Evolutionary conservation across 2,888 invertebrate species (phyloP).

Genomic region (Suillia variegata): DNA sequence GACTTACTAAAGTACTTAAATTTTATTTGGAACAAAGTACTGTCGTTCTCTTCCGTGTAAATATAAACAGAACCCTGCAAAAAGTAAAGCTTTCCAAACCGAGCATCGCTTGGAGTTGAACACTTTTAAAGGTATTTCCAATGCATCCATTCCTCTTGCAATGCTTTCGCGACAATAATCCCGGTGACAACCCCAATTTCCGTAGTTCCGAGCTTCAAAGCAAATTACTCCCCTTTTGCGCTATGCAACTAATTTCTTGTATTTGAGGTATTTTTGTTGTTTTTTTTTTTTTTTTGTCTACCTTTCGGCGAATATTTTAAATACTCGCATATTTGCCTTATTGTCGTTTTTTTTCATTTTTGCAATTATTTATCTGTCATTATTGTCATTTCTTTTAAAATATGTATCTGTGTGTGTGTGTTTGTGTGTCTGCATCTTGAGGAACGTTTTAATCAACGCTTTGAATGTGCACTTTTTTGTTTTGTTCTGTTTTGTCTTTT

Average conservation of each 20-base stretch:
- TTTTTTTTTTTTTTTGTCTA: neutral
- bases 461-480: neutral
- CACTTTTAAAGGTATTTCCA: too few species aligned
- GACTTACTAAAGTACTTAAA: too few species aligned
- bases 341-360: neutral
- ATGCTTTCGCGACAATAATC: too few species aligned
- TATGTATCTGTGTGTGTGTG: too few species aligned
- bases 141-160: too few species aligned
- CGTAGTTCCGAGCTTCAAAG: conserved; percentile 14
- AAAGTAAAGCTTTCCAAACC: too few species aligned
- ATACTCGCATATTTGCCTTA: conserved; percentile 1
- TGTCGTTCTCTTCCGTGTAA: too few species aligned
- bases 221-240: conserved; percentile 10
- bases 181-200: neutral
- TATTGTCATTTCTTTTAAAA: too few species aligned
- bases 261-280: too few species aligned
- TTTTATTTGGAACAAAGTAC: too few species aligned
- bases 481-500: neutral
- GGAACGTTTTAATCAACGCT: conserved; percentile 1
- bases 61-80: too few species aligned
- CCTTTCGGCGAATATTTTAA: neutral
- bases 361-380: neutral
- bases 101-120: too few species aligned
- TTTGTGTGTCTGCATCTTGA: neutral
- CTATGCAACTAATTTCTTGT: conserved; percentile 1